Evolutionary conservation across 2,888 invertebrate genomes (phyloP).

Genomic region (Onthophagus sagittarius): DNA sequence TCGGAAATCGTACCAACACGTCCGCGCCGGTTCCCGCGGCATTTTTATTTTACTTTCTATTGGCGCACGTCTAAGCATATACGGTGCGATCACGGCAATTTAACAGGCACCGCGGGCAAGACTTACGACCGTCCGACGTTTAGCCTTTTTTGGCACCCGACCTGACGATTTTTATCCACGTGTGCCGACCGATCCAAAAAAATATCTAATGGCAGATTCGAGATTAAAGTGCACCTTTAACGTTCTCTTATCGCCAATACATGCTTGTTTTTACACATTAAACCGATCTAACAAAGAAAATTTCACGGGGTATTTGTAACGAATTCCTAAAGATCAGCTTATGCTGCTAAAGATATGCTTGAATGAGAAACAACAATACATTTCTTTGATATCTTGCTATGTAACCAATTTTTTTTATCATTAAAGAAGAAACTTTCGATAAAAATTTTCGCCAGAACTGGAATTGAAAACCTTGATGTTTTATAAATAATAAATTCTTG

Average conservation of each 20-base stretch:
- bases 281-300: not conserved
- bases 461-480: no score
- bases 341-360: no score
- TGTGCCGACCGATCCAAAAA: not conserved
- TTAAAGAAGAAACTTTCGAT: no score
- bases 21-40: constrained; percentile 3
- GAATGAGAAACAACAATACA: no score
- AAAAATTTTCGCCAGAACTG: no score
- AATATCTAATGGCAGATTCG: not conserved
- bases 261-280: not conserved
- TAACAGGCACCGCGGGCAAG: not conserved
- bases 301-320: no score
- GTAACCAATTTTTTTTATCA: no score
- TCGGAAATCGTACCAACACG: not conserved
- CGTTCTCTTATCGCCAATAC: not conserved
- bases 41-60: constrained; percentile 13
- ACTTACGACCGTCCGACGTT: not conserved
- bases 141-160: not conserved
- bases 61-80: not conserved
- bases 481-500: no score
- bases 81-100: not conserved
- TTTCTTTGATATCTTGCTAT: no score
- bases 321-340: no score
- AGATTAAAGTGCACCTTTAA: not conserved
- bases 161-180: not conserved